Evolutionary conservation across 1,140 invertebrate genomes (phyloP), one percentile per base, ranked within the genome.

Genomic region (Drosophila persimilis): DNA sequence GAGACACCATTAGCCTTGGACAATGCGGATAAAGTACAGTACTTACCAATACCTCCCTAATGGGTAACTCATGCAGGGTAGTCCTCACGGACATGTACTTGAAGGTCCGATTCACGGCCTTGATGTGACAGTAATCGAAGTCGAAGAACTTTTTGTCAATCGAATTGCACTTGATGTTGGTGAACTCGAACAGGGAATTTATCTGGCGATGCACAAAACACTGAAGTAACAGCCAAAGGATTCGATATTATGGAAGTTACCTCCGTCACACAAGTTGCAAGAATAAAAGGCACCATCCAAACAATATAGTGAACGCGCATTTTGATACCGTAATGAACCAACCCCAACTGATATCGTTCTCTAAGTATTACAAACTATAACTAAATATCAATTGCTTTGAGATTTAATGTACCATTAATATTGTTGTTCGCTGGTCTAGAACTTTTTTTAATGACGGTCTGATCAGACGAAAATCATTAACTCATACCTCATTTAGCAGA

Each of bases 61-160:
- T 2, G 3, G 64, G 64, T 13, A 15, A 1, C 4, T 15, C 2
- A 15, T 47, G 17, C 3, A 65, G 6, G 6, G 8, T 6, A 7
- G 61, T 26, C 61, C 17, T 67, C 6, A 67, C 0, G 4, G 64
- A 65, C 29, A 67, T 65, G 3, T 67, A 67, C n/a, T 67, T 67
- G 50, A 65, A 67, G 35, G 43, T 65, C 13, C 64, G 43, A 26
- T 67, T 67, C 0, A 67, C 50, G 0, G 64, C 45, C 17, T 67
- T 67, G 13, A 67, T 67, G 64, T 47, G 47, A n/a, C 64, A 67
- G 6, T 65, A 54, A 3, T 67, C 61, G 2, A 67, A 67, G 0
- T 54, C 41, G 0, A 53, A 0, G 5, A 24, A 67, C 1, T 9
- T 9, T 1, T 24, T 41, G 17, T 67, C 64, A 31, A 17, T 17